phyloP scores from a whole-genome alignment of 2,888 invertebrate genomes.

The Loripinus fragilis region DNA sequence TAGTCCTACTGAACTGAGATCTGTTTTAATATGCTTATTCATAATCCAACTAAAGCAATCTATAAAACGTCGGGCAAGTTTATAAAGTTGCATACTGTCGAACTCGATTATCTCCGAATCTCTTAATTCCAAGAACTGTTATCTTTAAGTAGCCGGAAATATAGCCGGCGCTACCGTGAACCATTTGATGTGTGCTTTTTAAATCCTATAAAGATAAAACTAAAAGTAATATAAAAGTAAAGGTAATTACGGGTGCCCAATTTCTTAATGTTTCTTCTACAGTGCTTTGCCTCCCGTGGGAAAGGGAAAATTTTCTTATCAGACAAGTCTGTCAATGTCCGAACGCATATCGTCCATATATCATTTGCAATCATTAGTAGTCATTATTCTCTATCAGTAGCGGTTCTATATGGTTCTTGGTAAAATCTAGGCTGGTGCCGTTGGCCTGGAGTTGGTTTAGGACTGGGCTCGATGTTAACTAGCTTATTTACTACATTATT shows the following conservation, averaged over 20 bases:
- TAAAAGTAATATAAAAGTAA: slow-evolving; percentile 12
- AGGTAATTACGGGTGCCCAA: slow-evolving; percentile 11
- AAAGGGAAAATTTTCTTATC: slow-evolving; percentile 17
- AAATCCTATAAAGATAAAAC: slow-evolving; percentile 17
- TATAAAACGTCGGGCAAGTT: too few relatives aligned
- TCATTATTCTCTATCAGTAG: slow-evolving; percentile 10
- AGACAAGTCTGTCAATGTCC: slow-evolving; percentile 7
- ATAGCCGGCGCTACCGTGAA: slow-evolving; percentile 7
- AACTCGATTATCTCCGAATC: slow-evolving; percentile 8
- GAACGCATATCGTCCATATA: slow-evolving; percentile 7
- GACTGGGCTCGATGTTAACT: too few relatives aligned
- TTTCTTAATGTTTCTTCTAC: slow-evolving; percentile 16
- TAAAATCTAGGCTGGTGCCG: too few relatives aligned
- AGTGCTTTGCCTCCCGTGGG: slow-evolving; percentile 4
- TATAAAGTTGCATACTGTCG: background rate
- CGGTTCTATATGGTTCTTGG: too few relatives aligned
- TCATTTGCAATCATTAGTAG: slow-evolving; percentile 21
- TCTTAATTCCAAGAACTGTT: slow-evolving; percentile 8
- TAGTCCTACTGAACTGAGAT: too few relatives aligned
- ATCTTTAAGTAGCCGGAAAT: slow-evolving; percentile 20
- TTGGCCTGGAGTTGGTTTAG: too few relatives aligned
- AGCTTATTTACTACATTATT: too few relatives aligned
- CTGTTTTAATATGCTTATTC: too few relatives aligned
- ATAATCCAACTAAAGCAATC: too few relatives aligned
- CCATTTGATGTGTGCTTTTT: background rate